Conservation (phyloP, 2,888 invertebrate species). For the Margaritifera margaritifera region DNA sequence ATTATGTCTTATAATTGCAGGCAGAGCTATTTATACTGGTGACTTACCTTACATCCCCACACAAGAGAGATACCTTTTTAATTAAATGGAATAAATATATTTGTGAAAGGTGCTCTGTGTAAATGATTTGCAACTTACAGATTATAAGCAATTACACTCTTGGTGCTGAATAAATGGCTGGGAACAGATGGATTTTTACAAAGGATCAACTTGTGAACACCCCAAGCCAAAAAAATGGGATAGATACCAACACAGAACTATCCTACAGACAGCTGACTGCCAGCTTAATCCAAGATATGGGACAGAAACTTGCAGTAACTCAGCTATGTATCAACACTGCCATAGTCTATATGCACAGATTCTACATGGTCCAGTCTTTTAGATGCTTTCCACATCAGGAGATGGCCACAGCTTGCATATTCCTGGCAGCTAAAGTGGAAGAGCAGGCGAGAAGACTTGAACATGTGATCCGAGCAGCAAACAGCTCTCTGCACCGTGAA, state of each 20-base stretch:
- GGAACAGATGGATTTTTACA: conserved; percentile 90
- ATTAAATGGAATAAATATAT: too few relatives aligned
- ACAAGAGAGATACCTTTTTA: too few relatives aligned
- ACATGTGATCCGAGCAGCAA: conserved; percentile 94
- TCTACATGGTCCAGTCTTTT: conserved; percentile 99
- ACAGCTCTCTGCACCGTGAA: conserved; percentile 86
- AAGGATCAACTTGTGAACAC: conserved; percentile 92
- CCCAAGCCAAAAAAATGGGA: conserved; percentile 92
- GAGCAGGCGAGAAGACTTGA: conserved; percentile 98
- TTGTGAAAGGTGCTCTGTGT: too few relatives aligned
- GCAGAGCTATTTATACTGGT: too few relatives aligned
- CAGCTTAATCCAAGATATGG: conserved; percentile 99
- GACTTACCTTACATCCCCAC: too few relatives aligned
- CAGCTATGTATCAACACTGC: conserved; percentile 99
- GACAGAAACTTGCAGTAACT: conserved; percentile 96
- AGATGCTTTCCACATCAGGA: conserved; percentile 91
- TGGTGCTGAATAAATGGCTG: conserved; percentile 51
- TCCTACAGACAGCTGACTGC: conserved; percentile 97
- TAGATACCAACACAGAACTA: conserved; percentile 94
- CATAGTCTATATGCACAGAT: conserved; percentile 99
- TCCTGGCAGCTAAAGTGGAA: conserved; percentile 98
- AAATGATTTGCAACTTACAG: too few relatives aligned
- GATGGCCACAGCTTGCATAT: conserved; percentile 94
- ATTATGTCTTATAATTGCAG: too few relatives aligned
- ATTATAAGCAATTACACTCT: too few relatives aligned